Evolutionary conservation across 2,113 vertebrate species (phyloP).

Genomic region (Alectura lathami): DNA sequence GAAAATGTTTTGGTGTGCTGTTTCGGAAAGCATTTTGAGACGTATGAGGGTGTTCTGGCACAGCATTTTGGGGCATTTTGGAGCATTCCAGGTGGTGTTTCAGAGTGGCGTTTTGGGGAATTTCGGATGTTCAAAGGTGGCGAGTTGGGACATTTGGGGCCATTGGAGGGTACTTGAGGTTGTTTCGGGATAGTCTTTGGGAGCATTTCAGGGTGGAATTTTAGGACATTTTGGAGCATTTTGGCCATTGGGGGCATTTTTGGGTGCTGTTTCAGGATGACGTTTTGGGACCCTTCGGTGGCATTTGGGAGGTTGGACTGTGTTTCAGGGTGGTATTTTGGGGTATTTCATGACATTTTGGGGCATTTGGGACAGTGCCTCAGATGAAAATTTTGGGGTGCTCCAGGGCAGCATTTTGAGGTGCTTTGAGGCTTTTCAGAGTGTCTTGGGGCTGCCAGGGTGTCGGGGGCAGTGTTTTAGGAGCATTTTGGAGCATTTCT

Average conservation of each 20-base stretch:
- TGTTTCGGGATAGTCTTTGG: neutral
- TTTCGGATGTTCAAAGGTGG: neutral
- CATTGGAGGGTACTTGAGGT: neutral
- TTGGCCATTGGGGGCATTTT: neutral
- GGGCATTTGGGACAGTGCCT: too few relatives aligned
- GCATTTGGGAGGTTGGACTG: too few relatives aligned
- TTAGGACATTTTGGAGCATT: neutral
- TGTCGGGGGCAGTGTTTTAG: neutral
- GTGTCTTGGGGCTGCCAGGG: neutral
- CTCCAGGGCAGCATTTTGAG: neutral
- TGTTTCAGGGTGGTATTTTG: too few relatives aligned
- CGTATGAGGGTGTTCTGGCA: neutral
- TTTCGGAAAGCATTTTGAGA: neutral
- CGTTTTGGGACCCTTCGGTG: neutral
- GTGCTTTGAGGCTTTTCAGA: neutral
- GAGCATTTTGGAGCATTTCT: neutral
- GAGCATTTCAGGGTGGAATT: neutral
- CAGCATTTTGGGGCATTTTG: neutral
- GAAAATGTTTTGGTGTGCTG: neutral
- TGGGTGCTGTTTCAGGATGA: neutral
- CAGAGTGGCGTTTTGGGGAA: too few relatives aligned
- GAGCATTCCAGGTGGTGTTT: neutral
- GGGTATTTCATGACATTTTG: too few relatives aligned
- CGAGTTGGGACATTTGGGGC: neutral
- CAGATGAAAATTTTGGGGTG: neutral